Evolutionary conservation across 1,140 invertebrate genomes (phyloP).

Genomic region (Ephestia elutella): DNA sequence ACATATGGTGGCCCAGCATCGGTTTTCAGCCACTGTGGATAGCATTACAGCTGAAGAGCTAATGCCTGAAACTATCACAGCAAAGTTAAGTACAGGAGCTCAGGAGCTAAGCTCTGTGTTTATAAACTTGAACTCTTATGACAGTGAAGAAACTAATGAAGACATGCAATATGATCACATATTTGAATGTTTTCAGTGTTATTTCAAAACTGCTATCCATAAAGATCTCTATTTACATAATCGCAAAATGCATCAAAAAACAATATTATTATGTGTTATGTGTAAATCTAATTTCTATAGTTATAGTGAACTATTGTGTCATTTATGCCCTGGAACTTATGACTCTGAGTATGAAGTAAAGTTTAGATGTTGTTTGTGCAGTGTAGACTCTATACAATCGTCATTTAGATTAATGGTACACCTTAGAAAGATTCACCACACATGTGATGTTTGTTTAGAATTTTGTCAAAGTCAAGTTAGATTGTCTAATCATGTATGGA

Average conservation of each 20-base stretch:
- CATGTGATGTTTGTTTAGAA: constrained; percentile 90
- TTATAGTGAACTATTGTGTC: constrained; percentile 88
- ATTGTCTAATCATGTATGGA: constrained; percentile 89
- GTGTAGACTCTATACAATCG: constrained; percentile 82
- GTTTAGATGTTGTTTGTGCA: constrained; percentile 84
- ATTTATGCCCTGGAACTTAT: constrained; percentile 86
- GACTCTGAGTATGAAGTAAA: constrained; percentile 78
- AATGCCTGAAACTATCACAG: constrained; percentile 81
- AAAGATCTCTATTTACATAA: constrained; percentile 90
- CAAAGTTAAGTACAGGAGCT: constrained; percentile 79
- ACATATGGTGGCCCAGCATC: constrained; percentile 85
- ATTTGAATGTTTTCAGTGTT: constrained; percentile 90
- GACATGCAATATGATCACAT: constrained; percentile 74
- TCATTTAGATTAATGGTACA: constrained; percentile 91
- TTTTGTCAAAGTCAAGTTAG: constrained; percentile 84
- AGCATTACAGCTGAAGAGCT: constrained; percentile 83
- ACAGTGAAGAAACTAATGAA: constrained; percentile 72
- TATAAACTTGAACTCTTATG: constrained; percentile 83
- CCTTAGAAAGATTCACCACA: constrained; percentile 85
- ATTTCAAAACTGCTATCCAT: constrained; percentile 82
- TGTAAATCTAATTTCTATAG: constrained; percentile 89
- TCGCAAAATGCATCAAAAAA: constrained; percentile 87
- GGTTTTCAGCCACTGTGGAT: constrained; percentile 82
- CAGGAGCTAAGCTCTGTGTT: constrained; percentile 77
- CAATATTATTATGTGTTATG: constrained; percentile 86